Evolutionary conservation across 2,113 vertebrate species (phyloP), one percentile per base, ranked within the genome.

Genomic region (Bothrops jararaca): DNA sequence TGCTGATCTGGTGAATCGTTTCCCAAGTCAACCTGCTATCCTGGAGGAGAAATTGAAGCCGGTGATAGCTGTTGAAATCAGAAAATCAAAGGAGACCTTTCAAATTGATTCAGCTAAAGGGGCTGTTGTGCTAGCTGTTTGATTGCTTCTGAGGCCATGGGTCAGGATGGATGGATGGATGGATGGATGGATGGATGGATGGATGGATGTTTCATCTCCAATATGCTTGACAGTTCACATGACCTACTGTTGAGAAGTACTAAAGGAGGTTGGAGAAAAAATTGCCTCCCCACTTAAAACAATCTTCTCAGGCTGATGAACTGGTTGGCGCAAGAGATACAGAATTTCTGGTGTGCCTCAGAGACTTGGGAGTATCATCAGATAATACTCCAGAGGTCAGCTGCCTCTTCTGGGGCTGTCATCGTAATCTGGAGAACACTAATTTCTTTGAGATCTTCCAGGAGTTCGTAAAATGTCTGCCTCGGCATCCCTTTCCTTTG

Each of bases 11-110:
- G 69, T 86, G 54, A 88, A 74, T 92, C 90, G 10, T 54, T 92
- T 64, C 88, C 42, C 34, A 34, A 80, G 52, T 9, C 26, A 1
- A 93, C 54, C 89, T 69, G 2, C 45, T 90, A 91, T 92, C 93
- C 90, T 95, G 85, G 45, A 92, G 4, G 45, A 90, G 92, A 90
- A 91, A 3, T 86, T 92, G 2, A 86, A 1, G 86, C 60, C 56
- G 15, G 12, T 64, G 60, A 24, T 26, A 26, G 48, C 85, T 86
- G 18, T 24, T 53, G 50, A 74, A 53, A 48, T 88, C 42, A 29
- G 86, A 26, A 53, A 39, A 88, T 29, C 24, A 45, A 24, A 15
- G 11, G 50, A 34, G 39, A 85, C 42, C 52, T 22, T 54, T n/a
- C 56, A 26, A 57, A 34, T 80, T 56, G 24, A 39, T 39, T 24